A percentile compares a stretch with the other conserved stretches of the same genome.
These are phyloP conservation scores for Protomyctophum bolini DNA, from an alignment of 2,113 vertebrate genomes.

Conservation along the genomic window DNA sequence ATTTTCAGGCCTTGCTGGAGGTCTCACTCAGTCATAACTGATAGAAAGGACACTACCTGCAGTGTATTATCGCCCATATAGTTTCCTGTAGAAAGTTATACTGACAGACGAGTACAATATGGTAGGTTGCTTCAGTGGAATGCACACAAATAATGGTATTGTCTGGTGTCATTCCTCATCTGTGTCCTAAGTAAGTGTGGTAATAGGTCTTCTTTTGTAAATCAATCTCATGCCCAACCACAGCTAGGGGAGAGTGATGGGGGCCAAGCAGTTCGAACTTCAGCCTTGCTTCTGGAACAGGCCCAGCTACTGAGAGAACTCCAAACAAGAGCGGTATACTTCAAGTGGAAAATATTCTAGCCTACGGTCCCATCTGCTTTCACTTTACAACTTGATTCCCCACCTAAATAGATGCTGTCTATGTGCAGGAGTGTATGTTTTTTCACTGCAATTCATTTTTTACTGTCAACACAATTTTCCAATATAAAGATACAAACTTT, in stretches of 20 bases:
- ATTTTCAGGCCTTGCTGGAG: neutral
- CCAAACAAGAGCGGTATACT: constrained; percentile 61
- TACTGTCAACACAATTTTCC: neutral
- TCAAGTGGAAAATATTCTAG: constrained; percentile 75
- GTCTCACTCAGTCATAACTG: neutral
- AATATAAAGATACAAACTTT: constrained; percentile 12
- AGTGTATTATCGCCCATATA: neutral
- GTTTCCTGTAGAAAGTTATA: constrained; percentile 2
- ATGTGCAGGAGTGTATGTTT: constrained; percentile 56
- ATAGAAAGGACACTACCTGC: neutral
- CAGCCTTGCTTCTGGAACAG: constrained; percentile 52
- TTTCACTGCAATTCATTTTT: constrained; percentile 47
- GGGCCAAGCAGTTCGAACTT: constrained; percentile 63
- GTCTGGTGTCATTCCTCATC: constrained; percentile 35
- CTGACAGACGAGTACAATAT: constrained; percentile 1
- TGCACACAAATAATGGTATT: constrained; percentile 21
- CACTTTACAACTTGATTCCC: constrained; percentile 60
- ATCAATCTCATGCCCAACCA: constrained; percentile 45
- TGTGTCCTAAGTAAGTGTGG: constrained; percentile 23
- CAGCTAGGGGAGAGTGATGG: constrained; percentile 40
- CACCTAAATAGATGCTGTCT: constrained; percentile 64
- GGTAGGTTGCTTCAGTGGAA: constrained; percentile 12
- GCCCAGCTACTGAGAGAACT: constrained; percentile 63
- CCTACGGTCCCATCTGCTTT: constrained; percentile 74
- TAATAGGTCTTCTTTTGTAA: constrained; percentile 39